Base-by-base conservation (phyloP, 2,797 vertebrate species). In the Hephaestus fuliginosus region DNA sequence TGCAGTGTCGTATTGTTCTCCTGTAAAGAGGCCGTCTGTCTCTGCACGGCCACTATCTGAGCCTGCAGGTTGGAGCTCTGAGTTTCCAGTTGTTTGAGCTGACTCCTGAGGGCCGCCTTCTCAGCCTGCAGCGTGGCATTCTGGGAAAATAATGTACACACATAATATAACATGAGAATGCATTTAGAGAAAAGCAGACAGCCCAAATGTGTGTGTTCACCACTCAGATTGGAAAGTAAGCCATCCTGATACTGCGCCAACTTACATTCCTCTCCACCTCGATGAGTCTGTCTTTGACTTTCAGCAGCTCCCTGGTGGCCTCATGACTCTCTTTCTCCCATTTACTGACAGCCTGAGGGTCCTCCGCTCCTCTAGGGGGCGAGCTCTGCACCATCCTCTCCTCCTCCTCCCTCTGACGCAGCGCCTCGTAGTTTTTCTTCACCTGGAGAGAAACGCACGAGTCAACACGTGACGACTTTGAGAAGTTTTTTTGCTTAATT, bases 231-330 rank as follows among this genome's bases (percentile, higher is more conserved):
- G 4, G 9, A 46, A 44, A 49, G 30, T 7, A 4, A 61, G 12
- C 13, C 4, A 39, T 49, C 22, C 18, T 44, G 48, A 71, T 6
- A 20, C 6, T 20, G 9, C 13, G 20, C 43, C 17, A 25, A 92
- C 97, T 97, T 93, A 99, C 98, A 84, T 99, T 99, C 87, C 98
- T 97, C 88, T 99, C 98, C 81, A 99, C 97, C 94, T 99, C 98
- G 18, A 99, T 99, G 87, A 99, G 95, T 75, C 98, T 93, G 87
- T 99, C 98, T 95, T 99, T 99, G 88, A 99, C 96, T 94, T 98
- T 99, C 72, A 99, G 74, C 62, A 99, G 94, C 72, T 99, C 98
- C 86, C 97, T 95, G 18, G 98, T 99, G 4, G 97, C 96, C 91
- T 99, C 98, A 7, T 99, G 98, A 75, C 96, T 99, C 88, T 99